Evolutionary conservation across 1,140 invertebrate species (phyloP).

Genomic region (Hyphantria cunea): DNA sequence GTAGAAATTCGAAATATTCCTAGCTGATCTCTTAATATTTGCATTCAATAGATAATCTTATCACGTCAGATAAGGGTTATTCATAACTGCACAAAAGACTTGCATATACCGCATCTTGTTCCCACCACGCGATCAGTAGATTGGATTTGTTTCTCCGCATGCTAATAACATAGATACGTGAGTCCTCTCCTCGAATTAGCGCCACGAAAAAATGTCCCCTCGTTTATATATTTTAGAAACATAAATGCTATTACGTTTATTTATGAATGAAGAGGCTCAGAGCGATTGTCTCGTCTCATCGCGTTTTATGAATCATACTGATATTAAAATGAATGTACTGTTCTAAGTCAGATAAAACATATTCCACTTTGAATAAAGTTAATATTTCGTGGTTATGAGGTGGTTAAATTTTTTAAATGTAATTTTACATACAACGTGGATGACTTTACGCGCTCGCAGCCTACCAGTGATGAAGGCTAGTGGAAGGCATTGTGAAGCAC

Average conservation of each 20-base stretch:
- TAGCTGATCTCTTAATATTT: slow-evolving; percentile 27
- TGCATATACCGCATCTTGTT: slow-evolving; percentile 47
- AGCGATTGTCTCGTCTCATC: slow-evolving; percentile 17
- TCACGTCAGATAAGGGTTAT: neutral
- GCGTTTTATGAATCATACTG: slow-evolving; percentile 13
- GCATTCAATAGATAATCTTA: neutral
- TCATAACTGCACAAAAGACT: slow-evolving; percentile 25
- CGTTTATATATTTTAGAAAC: slow-evolving; percentile 34
- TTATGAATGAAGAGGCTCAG: slow-evolving; percentile 15
- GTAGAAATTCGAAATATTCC: slow-evolving; percentile 43
- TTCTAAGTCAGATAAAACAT: slow-evolving; percentile 15
- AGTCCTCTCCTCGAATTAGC: slow-evolving; percentile 53
- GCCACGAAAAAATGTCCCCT: slow-evolving; percentile 43
- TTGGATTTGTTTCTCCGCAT: slow-evolving; percentile 54
- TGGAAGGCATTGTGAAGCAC: no score
- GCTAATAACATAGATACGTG: slow-evolving; percentile 49
- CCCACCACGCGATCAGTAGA: slow-evolving; percentile 43
- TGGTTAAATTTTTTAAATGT: slow-evolving; percentile 4
- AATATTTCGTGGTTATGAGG: neutral
- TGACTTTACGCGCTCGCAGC: no score
- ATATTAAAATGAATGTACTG: slow-evolving; percentile 23
- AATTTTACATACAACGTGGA: no score
- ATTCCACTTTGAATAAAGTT: neutral
- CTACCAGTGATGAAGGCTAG: no score
- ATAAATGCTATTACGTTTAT: slow-evolving; percentile 32